phyloP scores from a whole-genome alignment of 2,797 vertebrate species.

The Bradypus variegatus region DNA sequence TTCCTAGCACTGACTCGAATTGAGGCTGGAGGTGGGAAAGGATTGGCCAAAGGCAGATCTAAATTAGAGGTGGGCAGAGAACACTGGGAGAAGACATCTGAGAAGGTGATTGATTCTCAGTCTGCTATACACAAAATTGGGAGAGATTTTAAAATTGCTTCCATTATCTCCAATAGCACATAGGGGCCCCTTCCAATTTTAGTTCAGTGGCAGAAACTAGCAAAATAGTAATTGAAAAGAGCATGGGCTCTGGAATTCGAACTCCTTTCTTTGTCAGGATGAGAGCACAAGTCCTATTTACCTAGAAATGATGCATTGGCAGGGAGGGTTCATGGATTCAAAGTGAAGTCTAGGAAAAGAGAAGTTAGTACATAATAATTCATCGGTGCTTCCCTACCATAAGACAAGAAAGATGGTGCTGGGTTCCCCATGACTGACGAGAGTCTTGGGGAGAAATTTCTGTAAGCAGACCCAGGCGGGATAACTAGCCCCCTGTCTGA shows the following conservation, averaged over 20 bases:
- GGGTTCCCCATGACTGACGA: background rate
- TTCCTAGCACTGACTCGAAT: conserved; percentile 23
- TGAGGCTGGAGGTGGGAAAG: background rate
- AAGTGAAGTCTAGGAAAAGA: background rate
- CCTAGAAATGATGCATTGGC: background rate
- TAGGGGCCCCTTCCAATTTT: background rate
- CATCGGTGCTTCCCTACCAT: background rate
- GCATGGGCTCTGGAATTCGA: background rate
- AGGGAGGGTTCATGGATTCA: background rate
- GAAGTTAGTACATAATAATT: background rate
- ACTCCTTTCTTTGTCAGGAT: background rate
- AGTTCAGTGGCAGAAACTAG: background rate
- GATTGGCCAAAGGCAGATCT: background rate
- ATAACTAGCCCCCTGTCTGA: background rate
- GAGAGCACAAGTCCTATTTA: background rate
- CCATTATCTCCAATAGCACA: background rate
- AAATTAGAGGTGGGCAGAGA: background rate
- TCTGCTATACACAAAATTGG: background rate
- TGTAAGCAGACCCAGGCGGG: background rate
- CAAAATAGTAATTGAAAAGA: background rate
- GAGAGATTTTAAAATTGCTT: background rate
- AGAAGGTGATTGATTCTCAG: background rate
- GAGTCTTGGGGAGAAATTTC: background rate
- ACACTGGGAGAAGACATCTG: background rate
- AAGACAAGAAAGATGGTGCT: background rate